phyloP scores from a whole-genome alignment of 2,113 vertebrate genomes.

The Alethe diademata region DNA sequence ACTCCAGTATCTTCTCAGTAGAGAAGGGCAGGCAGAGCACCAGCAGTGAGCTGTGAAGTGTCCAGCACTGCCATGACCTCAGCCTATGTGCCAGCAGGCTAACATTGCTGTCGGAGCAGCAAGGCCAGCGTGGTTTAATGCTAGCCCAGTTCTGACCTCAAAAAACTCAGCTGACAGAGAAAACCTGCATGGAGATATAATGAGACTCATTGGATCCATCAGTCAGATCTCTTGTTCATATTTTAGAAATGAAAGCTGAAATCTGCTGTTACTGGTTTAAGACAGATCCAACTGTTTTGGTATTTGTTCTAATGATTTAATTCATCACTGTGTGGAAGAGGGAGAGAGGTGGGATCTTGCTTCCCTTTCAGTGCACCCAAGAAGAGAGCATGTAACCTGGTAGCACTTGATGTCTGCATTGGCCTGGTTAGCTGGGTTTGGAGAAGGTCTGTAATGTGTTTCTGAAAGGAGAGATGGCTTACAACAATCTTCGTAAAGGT shows the following conservation, averaged over 20 bases:
- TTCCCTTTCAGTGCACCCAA: not conserved
- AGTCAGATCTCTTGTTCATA: not conserved
- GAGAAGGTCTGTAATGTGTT: not conserved
- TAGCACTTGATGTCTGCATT: rapidly evolving
- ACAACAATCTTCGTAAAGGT: not conserved
- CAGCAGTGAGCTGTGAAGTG: not conserved
- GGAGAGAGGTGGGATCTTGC: not conserved
- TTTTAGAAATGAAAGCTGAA: not conserved
- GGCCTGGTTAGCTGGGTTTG: not conserved
- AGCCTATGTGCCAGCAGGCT: not conserved
- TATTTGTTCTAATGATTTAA: not conserved
- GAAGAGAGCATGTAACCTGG: not conserved
- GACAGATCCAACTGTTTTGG: not conserved
- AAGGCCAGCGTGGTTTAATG: not conserved
- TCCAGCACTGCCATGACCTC: not conserved
- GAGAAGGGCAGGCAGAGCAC: not conserved
- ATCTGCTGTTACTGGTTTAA: not conserved
- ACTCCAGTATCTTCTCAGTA: not conserved
- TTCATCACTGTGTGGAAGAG: not conserved
- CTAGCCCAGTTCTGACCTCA: not conserved
- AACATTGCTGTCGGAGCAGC: not conserved
- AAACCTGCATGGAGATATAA: not conserved
- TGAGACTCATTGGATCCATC: not conserved
- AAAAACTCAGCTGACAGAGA: not conserved
- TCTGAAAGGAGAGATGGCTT: not conserved